These are phyloP conservation scores for Diachasmimorpha longicaudata DNA, from an alignment of 1,140 invertebrate genomes.

Conservation along the genomic window DNA sequence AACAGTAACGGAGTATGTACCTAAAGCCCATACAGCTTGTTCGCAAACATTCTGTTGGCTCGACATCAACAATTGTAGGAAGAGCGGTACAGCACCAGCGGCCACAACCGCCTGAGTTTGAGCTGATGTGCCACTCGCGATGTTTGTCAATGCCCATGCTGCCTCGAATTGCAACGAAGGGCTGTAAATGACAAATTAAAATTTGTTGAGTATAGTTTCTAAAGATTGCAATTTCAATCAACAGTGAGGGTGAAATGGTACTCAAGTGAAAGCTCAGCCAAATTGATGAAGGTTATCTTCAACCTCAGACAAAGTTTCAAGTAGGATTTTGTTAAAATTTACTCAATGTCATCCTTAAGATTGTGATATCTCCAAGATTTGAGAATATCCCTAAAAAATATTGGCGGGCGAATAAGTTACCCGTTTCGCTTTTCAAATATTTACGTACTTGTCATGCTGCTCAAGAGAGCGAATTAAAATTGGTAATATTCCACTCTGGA, in stretches of 20 bases:
- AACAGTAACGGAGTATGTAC: conserved; percentile 55
- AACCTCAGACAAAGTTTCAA: too few species aligned
- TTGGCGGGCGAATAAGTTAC: too few species aligned
- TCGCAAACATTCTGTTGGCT: conserved; percentile 97
- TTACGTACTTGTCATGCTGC: conserved; percentile 72
- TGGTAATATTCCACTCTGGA: conserved; percentile 91
- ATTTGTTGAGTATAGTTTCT: background rate
- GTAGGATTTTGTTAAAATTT: too few species aligned
- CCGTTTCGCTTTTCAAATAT: too few species aligned
- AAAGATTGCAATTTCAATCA: conserved; percentile 9
- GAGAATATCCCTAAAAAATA: too few species aligned
- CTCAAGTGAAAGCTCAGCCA: too few species aligned
- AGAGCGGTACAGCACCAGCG: conserved; percentile 94
- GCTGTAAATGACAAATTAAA: conserved; percentile 65
- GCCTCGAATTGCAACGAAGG: conserved; percentile 97
- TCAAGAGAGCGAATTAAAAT: conserved; percentile 90
- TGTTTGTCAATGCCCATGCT: conserved; percentile 99
- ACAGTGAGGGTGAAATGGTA: too few species aligned
- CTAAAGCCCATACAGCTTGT: conserved; percentile 98
- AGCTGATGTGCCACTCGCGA: conserved; percentile 94
- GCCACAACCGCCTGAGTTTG: conserved; percentile 96
- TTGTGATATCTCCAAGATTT: too few species aligned
- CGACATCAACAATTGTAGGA: conserved; percentile 89
- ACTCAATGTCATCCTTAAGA: too few species aligned
- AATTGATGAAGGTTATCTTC: too few species aligned